A percentile compares a stretch with the other conserved stretches of the same genome.
phyloP scores from a whole-genome alignment of 2,888 invertebrate genomes.

The Eugnorisma glareosa region DNA sequence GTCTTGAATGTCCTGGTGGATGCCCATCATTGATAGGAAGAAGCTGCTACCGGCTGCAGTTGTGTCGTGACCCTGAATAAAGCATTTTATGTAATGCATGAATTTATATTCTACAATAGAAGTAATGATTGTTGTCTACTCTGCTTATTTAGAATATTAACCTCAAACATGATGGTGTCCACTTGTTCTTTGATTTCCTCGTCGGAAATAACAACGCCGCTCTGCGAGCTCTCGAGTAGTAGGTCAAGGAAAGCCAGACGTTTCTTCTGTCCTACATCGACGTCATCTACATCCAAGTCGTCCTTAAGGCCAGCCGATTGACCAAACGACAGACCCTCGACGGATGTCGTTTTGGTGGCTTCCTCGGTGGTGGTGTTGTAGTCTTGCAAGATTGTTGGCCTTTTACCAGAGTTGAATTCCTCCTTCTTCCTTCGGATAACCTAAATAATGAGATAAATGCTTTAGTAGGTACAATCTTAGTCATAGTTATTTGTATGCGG shows the following conservation, averaged over 20 bases:
- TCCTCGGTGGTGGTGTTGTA: slow-evolving; percentile 71
- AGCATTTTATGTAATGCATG: slow-evolving; percentile 39
- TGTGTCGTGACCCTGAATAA: slow-evolving; percentile 93
- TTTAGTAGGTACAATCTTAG: background rate
- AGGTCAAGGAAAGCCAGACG: slow-evolving; percentile 97
- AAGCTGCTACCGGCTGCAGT: slow-evolving; percentile 96
- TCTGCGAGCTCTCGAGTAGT: slow-evolving; percentile 94
- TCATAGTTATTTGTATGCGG: slow-evolving; percentile 32
- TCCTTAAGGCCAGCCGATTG: slow-evolving; percentile 94
- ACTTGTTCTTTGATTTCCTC: slow-evolving; percentile 96
- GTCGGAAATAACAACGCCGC: slow-evolving; percentile 93
- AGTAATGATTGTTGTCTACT: slow-evolving; percentile 15
- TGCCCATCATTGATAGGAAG: slow-evolving; percentile 94
- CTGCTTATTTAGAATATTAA: slow-evolving; percentile 72
- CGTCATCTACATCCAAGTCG: slow-evolving; percentile 95
- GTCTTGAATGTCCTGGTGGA: slow-evolving; percentile 93
- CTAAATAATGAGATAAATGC: slow-evolving; percentile 71
- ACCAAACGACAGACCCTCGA: slow-evolving; percentile 93
- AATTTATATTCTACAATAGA: slow-evolving; percentile 38
- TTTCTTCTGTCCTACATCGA: slow-evolving; percentile 95
- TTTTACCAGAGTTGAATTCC: slow-evolving; percentile 92
- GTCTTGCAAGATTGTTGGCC: slow-evolving; percentile 80
- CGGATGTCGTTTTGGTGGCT: slow-evolving; percentile 81
- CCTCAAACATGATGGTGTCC: slow-evolving; percentile 97
- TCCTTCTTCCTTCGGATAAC: slow-evolving; percentile 94